Conservation (phyloP, 2,797 vertebrate genomes). For the Tachyglossus aculeatus region DNA sequence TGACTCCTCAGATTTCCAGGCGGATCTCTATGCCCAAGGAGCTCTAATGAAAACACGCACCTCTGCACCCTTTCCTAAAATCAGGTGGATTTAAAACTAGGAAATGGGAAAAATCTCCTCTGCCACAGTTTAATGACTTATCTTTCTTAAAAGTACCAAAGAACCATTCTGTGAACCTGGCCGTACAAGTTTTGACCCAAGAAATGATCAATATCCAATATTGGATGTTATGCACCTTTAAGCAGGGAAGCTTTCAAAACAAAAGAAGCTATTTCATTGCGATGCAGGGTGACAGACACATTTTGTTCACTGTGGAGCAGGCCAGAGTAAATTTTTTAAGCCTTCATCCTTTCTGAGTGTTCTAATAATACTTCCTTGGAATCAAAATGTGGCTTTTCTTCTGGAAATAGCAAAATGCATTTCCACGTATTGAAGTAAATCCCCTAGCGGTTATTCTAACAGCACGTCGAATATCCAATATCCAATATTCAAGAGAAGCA, state of each 20-base stretch:
- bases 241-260: slow-evolving; percentile 31
- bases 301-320: too few species aligned
- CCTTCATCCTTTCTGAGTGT: too few species aligned
- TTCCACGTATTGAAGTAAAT: too few species aligned
- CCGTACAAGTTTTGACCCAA: slow-evolving; percentile 3
- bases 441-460: too few species aligned
- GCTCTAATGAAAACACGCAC: slow-evolving; percentile 26
- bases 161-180: neutral
- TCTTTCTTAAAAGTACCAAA: neutral
- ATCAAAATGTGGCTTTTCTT: too few species aligned
- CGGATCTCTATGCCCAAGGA: slow-evolving; percentile 18
- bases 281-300: neutral
- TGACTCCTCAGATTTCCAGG: slow-evolving; percentile 31
- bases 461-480: too few species aligned
- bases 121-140: slow-evolving; percentile 31
- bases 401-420: too few species aligned
- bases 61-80: slow-evolving; percentile 1
- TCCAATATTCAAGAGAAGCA: too few species aligned
- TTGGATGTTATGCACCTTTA: slow-evolving; percentile 25
- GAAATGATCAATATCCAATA: neutral
- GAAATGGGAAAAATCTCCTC: neutral
- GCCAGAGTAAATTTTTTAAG: too few species aligned
- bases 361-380: too few species aligned
- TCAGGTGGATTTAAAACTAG: slow-evolving; percentile 1
- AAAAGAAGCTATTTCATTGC: slow-evolving; percentile 12